Evolutionary conservation across 2,797 vertebrate genomes (phyloP), one percentile per base, ranked within the genome.

Genomic region (Neostethus bicornis): DNA sequence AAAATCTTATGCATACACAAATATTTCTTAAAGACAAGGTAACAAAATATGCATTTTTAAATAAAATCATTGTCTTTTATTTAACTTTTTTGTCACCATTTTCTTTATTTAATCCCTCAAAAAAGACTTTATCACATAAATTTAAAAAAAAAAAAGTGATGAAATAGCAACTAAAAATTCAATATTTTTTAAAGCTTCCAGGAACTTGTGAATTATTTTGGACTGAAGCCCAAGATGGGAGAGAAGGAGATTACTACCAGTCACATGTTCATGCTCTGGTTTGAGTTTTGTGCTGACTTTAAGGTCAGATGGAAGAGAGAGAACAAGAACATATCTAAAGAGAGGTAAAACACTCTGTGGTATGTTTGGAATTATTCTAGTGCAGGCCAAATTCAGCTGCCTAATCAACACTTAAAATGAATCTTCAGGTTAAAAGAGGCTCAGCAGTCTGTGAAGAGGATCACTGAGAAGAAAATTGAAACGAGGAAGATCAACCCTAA

Each of bases 391-490:
- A 7, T 44, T 5, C 2, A 51, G 13, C 8, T 3, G 8, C 21
- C 19, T 19, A 24, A 35, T 17, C n/a, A 28, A 13, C 12, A 7
- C 23, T 17, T 28, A 8, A n/a, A 47, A 16, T 6, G 7, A 28
- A 8, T 48, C 37, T 21, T 10, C 43, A 70, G 75, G 47, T 85
- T 99, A 73, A 96, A 94, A 87, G 89, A 94, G 77, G 96, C 95
- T 61, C 93, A 97, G 79, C 89, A 91, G 66, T 94, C 93, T 7
- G 93, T 98, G 79, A 94, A 85, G 85, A 95, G 93, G 78, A 87
- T 99, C 88, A 98, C 95, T 14, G 96, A 98, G 79, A 98, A 97
- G 90, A 98, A 94, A 81, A 93, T 98, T 74, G 96, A 97, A 77
- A 99, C 96, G 1, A 96, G 93, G 87, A 95, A 90, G 87, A 93